phyloP scores from a whole-genome alignment of 2,113 vertebrate genomes.

The Macquaria australasica region DNA sequence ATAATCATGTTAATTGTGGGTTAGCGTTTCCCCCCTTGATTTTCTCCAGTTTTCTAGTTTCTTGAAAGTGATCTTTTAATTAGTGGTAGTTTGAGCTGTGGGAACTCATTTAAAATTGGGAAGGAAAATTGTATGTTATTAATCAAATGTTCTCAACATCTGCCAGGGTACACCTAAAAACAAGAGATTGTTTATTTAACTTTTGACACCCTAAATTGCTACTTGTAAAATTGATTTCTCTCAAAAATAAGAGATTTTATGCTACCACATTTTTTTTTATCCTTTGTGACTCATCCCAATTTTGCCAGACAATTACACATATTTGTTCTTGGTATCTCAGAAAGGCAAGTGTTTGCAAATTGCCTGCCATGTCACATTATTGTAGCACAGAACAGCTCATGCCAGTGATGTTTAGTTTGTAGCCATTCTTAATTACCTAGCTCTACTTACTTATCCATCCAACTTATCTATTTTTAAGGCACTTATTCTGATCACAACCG shows the following conservation, averaged over 20 bases:
- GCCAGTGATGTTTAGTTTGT: background rate
- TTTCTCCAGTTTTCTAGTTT: background rate
- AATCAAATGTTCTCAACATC: background rate
- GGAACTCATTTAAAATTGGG: background rate
- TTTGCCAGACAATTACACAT: background rate
- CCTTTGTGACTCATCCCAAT: background rate
- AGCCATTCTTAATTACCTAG: background rate
- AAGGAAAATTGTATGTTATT: background rate
- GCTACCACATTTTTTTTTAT: background rate
- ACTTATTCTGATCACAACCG: background rate
- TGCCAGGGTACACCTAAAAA: background rate
- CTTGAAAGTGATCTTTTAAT: background rate
- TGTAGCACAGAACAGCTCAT: background rate
- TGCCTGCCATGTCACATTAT: background rate
- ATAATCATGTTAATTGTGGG: background rate
- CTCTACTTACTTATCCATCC: background rate
- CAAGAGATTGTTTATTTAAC: background rate
- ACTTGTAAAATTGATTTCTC: background rate
- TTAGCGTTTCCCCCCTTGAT: background rate
- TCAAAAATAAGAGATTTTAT: background rate
- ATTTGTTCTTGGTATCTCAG: background rate
- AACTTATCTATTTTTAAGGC: background rate
- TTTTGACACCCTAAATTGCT: background rate
- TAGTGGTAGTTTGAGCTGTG: background rate
- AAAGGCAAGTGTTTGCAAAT: background rate